phyloP scores from a whole-genome alignment of 1,140 invertebrate species.

The roundworm (Caenorhabditis elegans) region DNA sequence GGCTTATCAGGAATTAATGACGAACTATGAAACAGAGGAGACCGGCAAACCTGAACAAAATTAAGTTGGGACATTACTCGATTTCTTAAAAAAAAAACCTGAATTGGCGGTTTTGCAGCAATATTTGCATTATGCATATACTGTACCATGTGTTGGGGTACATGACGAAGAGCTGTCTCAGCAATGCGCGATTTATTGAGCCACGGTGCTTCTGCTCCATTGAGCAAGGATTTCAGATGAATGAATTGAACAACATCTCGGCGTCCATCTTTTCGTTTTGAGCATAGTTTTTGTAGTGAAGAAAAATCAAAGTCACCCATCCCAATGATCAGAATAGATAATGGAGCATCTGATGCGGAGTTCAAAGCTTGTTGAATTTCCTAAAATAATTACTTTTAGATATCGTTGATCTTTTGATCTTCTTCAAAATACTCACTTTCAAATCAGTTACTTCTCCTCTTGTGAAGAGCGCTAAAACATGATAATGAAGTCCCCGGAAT shows the following conservation, averaged over 20 bases:
- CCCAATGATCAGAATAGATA: conserved; percentile 37
- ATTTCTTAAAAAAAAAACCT: neutral
- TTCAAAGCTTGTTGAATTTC: conserved; percentile 15
- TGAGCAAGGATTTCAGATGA: neutral
- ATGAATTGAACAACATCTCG: conserved; percentile 23
- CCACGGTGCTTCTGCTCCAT: conserved; percentile 9
- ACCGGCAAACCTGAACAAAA: conserved; percentile 13
- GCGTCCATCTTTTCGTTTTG: conserved; percentile 29
- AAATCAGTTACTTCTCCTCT: conserved; percentile 20
- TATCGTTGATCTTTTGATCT: too few relatives aligned
- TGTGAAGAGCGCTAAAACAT: conserved; percentile 31
- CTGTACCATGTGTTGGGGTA: conserved; percentile 35
- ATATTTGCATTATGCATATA: conserved; percentile 38
- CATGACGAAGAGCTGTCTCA: neutral
- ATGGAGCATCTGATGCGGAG: conserved; percentile 14
- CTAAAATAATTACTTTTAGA: neutral
- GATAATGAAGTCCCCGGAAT: conserved; percentile 37
- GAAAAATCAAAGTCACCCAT: conserved; percentile 30
- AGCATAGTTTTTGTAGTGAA: conserved; percentile 25
- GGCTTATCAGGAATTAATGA: conserved; percentile 42
- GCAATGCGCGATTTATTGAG: conserved; percentile 1
- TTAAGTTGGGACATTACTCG: neutral
- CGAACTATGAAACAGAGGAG: conserved; percentile 35
- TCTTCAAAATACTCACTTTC: neutral
- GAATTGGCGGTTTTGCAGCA: conserved; percentile 40